Conservation (phyloP, 2,797 vertebrate genomes). For the Salarias fasciatus region DNA sequence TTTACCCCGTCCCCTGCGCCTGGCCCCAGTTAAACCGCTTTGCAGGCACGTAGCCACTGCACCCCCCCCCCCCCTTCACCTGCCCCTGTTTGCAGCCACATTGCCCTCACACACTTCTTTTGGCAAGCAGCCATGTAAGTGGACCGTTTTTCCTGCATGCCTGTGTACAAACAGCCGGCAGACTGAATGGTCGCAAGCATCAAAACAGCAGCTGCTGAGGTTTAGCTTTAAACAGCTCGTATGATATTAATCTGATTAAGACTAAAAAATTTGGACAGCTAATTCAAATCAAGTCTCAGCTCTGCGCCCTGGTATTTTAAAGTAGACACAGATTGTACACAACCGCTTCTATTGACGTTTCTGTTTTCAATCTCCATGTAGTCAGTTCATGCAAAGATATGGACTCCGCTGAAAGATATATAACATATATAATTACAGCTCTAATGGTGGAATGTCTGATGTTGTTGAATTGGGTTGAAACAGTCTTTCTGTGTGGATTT, state of each 20-base stretch:
- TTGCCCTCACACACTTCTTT: constrained; percentile 32
- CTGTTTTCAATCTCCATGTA: no score
- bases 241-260: constrained; percentile 9
- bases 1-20: constrained; percentile 11
- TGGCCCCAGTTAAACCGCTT: constrained; percentile 55
- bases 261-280: not conserved
- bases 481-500: no score
- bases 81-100: constrained; percentile 46
- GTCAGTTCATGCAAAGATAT: no score
- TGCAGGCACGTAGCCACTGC: constrained; percentile 70
- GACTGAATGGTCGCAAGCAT: not conserved
- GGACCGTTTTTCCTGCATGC: constrained; percentile 29
- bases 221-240: constrained; percentile 12
- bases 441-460: constrained; percentile 51
- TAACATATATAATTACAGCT: constrained; percentile 65
- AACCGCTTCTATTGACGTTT: no score
- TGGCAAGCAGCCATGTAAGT: constrained; percentile 48
- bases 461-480: no score
- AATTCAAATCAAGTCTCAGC: not conserved
- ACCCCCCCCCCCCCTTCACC: constrained; percentile 42
- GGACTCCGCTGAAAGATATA: no score
- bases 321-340: constrained; percentile 12
- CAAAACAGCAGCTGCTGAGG: constrained; percentile 20
- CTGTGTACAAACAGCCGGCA: constrained; percentile 34
- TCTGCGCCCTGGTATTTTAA: constrained; percentile 31